Evolutionary conservation across 2,888 invertebrate genomes (phyloP).

Genomic region (Pecten maximus): DNA sequence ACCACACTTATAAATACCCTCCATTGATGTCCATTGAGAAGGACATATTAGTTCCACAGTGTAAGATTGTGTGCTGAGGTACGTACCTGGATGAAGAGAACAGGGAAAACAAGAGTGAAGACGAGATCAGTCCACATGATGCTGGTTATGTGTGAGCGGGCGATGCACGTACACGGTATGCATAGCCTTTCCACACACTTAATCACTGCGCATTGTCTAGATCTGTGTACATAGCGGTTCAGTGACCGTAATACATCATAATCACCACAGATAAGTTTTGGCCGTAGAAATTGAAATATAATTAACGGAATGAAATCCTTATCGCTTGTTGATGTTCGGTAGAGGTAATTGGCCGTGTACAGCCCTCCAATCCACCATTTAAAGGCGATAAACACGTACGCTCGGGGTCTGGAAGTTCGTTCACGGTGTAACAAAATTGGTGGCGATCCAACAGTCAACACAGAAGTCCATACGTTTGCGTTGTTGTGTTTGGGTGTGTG

Average conservation of each 20-base stretch:
- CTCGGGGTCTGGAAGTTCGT: not conserved
- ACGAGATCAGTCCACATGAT: not conserved
- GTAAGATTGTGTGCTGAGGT: no score
- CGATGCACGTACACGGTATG: conserved; percentile 26
- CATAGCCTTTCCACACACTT: conserved; percentile 20
- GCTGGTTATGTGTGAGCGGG: not conserved
- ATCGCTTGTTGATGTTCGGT: conserved; percentile 20
- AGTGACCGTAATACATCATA: conserved; percentile 7
- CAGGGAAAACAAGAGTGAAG: not conserved
- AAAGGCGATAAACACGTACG: not conserved
- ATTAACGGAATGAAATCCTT: not conserved
- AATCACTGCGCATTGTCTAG: not conserved
- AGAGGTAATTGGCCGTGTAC: conserved; percentile 23
- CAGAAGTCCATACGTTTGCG: not conserved
- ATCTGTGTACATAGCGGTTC: not conserved
- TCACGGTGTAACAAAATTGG: not conserved
- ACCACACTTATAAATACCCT: no score
- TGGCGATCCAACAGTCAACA: not conserved
- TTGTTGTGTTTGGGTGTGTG: not conserved
- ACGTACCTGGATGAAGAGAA: not conserved
- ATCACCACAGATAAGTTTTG: not conserved
- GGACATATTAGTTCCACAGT: no score
- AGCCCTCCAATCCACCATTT: not conserved
- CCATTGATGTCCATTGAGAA: no score
- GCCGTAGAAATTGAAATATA: conserved; percentile 18